Percentiles rank a stretch among this genome's conserved stretches.
Evolutionary conservation across 35 echinoderm and acorn worm species (phyloP).

Genomic region (Apostichopus parvimensis): DNA sequence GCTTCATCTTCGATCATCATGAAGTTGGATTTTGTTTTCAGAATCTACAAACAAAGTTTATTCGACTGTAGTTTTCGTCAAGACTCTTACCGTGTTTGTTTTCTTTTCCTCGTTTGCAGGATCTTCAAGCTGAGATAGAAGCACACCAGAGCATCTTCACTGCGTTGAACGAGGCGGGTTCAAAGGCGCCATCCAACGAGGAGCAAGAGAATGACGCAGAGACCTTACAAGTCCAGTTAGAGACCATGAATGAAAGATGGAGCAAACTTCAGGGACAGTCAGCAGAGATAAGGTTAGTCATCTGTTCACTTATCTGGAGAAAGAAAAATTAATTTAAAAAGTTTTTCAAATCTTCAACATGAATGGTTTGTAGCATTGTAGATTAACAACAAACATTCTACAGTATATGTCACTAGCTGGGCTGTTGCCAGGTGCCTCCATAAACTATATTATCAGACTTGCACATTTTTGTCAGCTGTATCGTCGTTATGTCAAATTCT

Average conservation of each 20-base stretch:
- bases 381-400: too few species aligned
- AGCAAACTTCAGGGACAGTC: slow-evolving; percentile 56
- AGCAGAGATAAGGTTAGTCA: slow-evolving; percentile 60
- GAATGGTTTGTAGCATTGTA: too few species aligned
- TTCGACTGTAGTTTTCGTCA: too few species aligned
- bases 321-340: background rate
- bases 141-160: slow-evolving; percentile 97
- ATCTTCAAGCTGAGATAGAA: slow-evolving; percentile 98
- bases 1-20: too few species aligned
- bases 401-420: too few species aligned
- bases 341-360: background rate
- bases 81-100: background rate
- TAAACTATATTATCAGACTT: too few species aligned
- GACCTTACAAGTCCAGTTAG: slow-evolving; percentile 41
- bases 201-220: slow-evolving; percentile 57
- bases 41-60: too few species aligned
- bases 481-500: too few species aligned
- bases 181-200: slow-evolving; percentile 60
- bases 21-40: background rate
- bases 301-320: background rate
- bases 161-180: slow-evolving; percentile 81
- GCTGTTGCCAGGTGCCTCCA: too few species aligned
- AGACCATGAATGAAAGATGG: slow-evolving; percentile 64
- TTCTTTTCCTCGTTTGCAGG: slow-evolving; percentile 63
- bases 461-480: too few species aligned